These are phyloP conservation scores for Limosa lapponica DNA, from an alignment of 2,797 vertebrate species.

Conservation along the genomic window DNA sequence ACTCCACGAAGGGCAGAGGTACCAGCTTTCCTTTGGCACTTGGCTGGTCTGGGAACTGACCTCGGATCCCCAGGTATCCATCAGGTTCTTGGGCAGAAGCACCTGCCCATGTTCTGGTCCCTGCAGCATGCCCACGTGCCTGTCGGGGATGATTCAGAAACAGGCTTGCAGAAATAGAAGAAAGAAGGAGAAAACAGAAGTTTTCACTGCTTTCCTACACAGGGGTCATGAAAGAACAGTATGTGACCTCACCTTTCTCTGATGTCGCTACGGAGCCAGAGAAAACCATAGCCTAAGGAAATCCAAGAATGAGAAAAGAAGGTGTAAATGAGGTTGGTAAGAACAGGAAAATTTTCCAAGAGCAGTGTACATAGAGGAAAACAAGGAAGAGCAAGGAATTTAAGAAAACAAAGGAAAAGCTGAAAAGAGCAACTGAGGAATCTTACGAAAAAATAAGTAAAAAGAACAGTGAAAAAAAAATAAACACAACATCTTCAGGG, in stretches of 20 bases:
- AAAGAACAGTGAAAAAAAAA: accelerated
- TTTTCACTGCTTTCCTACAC: background rate
- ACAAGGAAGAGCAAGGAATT: background rate
- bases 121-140: accelerated
- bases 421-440: background rate
- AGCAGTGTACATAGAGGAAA: background rate
- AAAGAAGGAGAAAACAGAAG: background rate
- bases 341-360: background rate
- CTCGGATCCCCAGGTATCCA: background rate
- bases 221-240: background rate
- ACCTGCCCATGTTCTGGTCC: background rate
- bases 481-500: background rate
- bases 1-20: background rate
- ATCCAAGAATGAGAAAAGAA: background rate
- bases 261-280: background rate
- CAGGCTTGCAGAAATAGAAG: background rate
- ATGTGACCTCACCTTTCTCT: background rate
- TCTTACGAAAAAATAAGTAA: background rate
- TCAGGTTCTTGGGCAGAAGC: background rate
- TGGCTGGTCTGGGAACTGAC: background rate
- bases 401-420: background rate
- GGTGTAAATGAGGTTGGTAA: accelerated
- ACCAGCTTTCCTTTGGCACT: background rate
- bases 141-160: background rate
- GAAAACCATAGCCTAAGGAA: background rate